A percentile compares a stretch with the other conserved stretches of the same genome.
Evolutionary conservation across 1,140 invertebrate species (phyloP).

Genomic region (Heliconius himera): DNA sequence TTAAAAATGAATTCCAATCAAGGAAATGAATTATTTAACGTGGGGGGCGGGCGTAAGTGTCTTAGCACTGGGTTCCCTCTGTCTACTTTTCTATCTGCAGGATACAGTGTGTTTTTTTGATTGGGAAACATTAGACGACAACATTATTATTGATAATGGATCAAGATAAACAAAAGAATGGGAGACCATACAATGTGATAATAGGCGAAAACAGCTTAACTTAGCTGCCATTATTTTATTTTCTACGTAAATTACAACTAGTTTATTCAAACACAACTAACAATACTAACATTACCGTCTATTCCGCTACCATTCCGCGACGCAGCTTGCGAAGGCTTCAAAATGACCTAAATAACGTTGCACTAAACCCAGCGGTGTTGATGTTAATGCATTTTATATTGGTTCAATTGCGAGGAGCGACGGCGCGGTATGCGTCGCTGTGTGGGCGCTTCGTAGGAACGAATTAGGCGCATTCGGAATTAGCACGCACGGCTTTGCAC

Average conservation of each 20-base stretch:
- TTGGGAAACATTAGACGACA: too few species aligned
- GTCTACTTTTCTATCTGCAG: too few species aligned
- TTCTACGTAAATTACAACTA: background rate
- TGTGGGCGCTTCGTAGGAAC: constrained; percentile 78
- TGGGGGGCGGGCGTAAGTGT: too few species aligned
- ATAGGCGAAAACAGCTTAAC: too few species aligned
- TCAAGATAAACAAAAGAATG: too few species aligned
- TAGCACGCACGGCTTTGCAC: constrained; percentile 54
- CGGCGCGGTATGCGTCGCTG: constrained; percentile 74
- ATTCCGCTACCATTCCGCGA: background rate
- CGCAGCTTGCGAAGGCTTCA: constrained; percentile 51
- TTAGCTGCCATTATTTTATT: too few species aligned
- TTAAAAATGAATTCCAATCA: background rate
- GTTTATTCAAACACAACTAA: background rate
- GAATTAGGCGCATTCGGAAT: constrained; percentile 69
- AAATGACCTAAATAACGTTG: constrained; percentile 72
- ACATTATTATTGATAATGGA: too few species aligned
- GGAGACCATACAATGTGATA: too few species aligned
- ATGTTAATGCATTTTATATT: constrained; percentile 81
- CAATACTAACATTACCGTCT: background rate
- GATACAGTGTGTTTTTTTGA: too few species aligned
- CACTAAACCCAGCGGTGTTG: constrained; percentile 66
- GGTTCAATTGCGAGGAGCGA: constrained; percentile 75
- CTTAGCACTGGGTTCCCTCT: too few species aligned
- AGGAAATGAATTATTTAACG: too few species aligned